Evolutionary conservation across 1,140 invertebrate genomes (phyloP), one percentile per base, ranked within the genome.

Genomic region (Drosophila tani): DNA sequence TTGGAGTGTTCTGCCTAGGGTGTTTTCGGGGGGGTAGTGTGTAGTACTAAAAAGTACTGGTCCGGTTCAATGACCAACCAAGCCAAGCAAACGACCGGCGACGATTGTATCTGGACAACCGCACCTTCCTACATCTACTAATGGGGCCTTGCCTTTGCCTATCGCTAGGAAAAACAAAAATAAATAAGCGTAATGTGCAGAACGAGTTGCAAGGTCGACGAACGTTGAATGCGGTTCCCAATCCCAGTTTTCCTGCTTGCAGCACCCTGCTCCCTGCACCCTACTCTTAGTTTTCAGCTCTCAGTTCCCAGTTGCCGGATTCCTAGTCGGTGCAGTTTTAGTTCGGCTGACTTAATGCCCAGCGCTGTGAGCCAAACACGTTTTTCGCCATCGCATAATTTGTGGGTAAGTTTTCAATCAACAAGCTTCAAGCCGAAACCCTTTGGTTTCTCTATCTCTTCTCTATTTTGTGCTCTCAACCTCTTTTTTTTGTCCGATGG

Each of bases 171-270:
- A 40, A 59, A 50, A 68, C 53, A 24, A 66, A 57, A 59, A 58
- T 65, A 62, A 62, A 60, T 56, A 62, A 64, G 50, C 47, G 64
- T 68, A 82, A 65, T 64, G 68, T 53, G 57, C 79, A 77, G 75
- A 82, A 82, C 80, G 75, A 79, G 80, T 82, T 82, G 78, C 82
- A 91, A 91, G 85, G 86, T 91, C 86, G 86, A 85, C 86, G 86
- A 91, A 90, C 86, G 84, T 73, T 73, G 69, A 59, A 58, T 70
- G 67, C 79, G 41, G 69, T 45, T 66, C 53, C 55, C 56, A 73
- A 35, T 53, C 53, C 41, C 67, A 35, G 38, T 46, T 46, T 15
- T 35, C 21, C 63, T 11, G 45, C 27, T 47, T 2, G 19, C 17
- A 6, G 51, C 35, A 24, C 40, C 15, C 47, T 11, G 45, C 27